A percentile compares a stretch with the other conserved stretches of the same genome.
phyloP scores from a whole-genome alignment of 2,888 invertebrate species.

The Cantharis rufa region DNA sequence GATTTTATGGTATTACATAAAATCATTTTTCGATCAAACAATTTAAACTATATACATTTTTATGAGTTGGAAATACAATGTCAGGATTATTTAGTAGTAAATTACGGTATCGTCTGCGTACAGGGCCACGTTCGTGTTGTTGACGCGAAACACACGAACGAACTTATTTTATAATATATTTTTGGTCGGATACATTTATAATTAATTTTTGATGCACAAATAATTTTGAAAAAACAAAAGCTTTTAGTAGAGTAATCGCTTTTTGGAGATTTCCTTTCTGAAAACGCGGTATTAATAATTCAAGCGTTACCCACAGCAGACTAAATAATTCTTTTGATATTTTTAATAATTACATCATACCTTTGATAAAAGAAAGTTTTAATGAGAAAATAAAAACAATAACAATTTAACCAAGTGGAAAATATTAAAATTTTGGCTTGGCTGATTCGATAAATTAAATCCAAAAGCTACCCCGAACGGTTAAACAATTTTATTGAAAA shows the following conservation, averaged over 20 bases:
- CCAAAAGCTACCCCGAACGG: not conserved
- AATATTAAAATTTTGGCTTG: not conserved
- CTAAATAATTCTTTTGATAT: conserved; percentile 25
- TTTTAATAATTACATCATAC: conserved; percentile 16
- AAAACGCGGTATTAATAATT: not conserved
- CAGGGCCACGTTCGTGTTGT: no score
- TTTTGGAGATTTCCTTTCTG: not conserved
- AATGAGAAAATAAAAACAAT: conserved; percentile 9
- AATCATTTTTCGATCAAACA: no score
- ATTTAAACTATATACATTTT: no score
- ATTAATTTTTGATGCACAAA: not conserved
- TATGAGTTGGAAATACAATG: no score
- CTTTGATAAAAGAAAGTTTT: conserved; percentile 9
- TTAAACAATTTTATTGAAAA: not conserved
- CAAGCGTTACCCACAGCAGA: not conserved
- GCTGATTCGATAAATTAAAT: not conserved
- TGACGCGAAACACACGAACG: no score
- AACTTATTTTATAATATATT: no score
- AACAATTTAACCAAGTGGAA: conserved; percentile 4
- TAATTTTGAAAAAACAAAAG: not conserved
- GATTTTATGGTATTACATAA: no score
- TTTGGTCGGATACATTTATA: not conserved
- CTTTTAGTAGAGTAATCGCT: not conserved
- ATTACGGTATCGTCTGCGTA: no score
- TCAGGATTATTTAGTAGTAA: no score